phyloP scores from a whole-genome alignment of 2,797 vertebrate species.

The Acrossocheilus wenchowensis region DNA sequence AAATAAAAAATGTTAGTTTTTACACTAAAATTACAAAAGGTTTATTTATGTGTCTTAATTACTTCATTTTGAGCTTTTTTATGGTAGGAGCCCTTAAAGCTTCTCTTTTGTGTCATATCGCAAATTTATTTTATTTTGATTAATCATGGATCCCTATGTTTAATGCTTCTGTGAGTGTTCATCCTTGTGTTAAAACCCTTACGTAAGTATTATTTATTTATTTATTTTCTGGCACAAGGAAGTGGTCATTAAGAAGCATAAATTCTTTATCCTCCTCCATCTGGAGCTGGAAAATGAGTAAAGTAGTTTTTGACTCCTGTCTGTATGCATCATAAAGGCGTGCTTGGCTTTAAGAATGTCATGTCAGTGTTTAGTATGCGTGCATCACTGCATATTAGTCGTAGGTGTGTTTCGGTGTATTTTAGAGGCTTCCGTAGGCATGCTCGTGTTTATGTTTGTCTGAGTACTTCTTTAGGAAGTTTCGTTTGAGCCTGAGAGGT shows the following conservation, averaged over 20 bases:
- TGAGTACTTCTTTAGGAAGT: conserved; percentile 63
- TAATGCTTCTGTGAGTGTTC: neutral
- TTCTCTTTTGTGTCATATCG: neutral
- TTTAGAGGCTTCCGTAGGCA: neutral
- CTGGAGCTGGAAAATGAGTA: neutral
- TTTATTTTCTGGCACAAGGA: conserved; percentile 59
- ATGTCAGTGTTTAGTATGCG: neutral
- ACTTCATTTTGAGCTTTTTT: neutral
- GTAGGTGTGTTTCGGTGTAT: conserved; percentile 26
- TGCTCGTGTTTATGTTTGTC: conserved; percentile 34
- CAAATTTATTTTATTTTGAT: neutral
- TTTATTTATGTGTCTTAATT: neutral
- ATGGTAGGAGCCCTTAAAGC: neutral
- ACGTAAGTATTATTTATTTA: conserved; percentile 46
- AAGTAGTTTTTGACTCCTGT: conserved; percentile 27
- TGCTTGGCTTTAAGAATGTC: conserved; percentile 14
- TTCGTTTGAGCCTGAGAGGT: conserved; percentile 73
- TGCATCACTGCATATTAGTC: conserved; percentile 23
- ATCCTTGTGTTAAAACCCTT: conserved; percentile 59
- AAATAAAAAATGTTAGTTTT: neutral
- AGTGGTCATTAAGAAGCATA: neutral
- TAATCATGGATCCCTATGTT: neutral
- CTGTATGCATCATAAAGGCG: conserved; percentile 55
- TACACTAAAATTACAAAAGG: neutral
- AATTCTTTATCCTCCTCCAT: neutral